A percentile compares a stretch with the other conserved stretches of the same genome.
Evolutionary conservation across 2,113 vertebrate species (phyloP).

Genomic region (Silurus meridionalis): DNA sequence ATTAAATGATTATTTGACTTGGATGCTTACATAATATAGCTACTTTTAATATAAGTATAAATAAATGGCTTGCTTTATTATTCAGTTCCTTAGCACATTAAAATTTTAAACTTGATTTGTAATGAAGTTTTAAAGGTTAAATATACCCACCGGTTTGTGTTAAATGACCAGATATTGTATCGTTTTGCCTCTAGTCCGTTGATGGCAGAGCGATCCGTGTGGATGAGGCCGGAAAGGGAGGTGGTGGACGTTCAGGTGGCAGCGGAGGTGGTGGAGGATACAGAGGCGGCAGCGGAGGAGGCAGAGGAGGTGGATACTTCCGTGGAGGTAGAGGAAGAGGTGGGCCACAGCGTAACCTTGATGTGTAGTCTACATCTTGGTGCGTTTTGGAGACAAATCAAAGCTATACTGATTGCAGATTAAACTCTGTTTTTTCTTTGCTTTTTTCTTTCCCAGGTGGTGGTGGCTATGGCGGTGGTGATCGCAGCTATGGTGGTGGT

Average conservation of each 20-base stretch:
- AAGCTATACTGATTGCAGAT: too few species aligned
- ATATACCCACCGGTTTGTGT: background rate
- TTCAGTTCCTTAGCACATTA: too few species aligned
- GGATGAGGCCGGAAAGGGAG: constrained; percentile 91
- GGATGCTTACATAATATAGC: too few species aligned
- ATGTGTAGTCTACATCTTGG: background rate
- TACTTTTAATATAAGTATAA: too few species aligned
- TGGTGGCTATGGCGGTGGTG: constrained; percentile 74
- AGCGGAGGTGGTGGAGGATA: constrained; percentile 80
- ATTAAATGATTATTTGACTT: too few species aligned
- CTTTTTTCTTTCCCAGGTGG: constrained; percentile 29
- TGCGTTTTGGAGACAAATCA: too few species aligned
- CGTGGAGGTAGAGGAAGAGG: constrained; percentile 82
- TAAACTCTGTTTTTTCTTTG: background rate
- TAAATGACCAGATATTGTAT: background rate
- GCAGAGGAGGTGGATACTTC: constrained; percentile 74
- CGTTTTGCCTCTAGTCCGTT: constrained; percentile 74
- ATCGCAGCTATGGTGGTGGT: constrained; percentile 73
- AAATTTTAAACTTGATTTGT: too few species aligned
- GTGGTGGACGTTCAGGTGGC: constrained; percentile 71
- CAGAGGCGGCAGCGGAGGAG: constrained; percentile 67
- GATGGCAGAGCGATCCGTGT: constrained; percentile 92
- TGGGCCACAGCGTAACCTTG: constrained; percentile 71
- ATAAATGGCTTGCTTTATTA: too few species aligned
- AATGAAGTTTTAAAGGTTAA: background rate